Percentiles rank a stretch among this genome's conserved stretches.
Evolutionary conservation across 2,113 vertebrate genomes (phyloP).

Genomic region (Myodes glareolus): DNA sequence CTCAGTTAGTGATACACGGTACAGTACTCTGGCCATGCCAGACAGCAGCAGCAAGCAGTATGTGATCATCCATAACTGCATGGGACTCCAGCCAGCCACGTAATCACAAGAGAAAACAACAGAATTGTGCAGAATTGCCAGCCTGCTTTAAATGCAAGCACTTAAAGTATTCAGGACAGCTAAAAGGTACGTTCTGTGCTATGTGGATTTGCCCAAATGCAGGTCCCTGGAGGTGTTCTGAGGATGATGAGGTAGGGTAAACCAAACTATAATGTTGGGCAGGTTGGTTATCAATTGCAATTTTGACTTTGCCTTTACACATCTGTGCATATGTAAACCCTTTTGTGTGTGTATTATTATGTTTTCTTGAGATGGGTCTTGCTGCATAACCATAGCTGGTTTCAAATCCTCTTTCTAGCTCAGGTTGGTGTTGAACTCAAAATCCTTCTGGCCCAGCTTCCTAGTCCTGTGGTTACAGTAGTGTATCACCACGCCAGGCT

Average conservation of each 20-base stretch:
- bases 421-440: background rate
- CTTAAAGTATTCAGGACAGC: background rate
- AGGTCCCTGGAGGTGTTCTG: background rate
- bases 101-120: background rate
- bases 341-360: background rate
- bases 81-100: background rate
- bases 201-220: background rate
- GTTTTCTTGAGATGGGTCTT: background rate
- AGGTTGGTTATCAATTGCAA: background rate
- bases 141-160: background rate
- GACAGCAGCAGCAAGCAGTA: background rate
- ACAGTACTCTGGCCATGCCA: too few species aligned
- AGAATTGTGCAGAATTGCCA: background rate
- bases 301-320: background rate
- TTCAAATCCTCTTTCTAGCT: background rate
- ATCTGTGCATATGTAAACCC: background rate
- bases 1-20: background rate
- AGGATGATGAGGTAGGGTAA: background rate
- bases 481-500: background rate
- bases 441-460: background rate
- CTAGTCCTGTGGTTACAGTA: background rate
- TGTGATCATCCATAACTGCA: background rate
- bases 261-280: background rate
- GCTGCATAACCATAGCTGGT: background rate
- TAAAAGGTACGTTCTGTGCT: background rate